Evolutionary conservation across 2,113 vertebrate genomes (phyloP).

Genomic region (Spermophilus dauricus): DNA sequence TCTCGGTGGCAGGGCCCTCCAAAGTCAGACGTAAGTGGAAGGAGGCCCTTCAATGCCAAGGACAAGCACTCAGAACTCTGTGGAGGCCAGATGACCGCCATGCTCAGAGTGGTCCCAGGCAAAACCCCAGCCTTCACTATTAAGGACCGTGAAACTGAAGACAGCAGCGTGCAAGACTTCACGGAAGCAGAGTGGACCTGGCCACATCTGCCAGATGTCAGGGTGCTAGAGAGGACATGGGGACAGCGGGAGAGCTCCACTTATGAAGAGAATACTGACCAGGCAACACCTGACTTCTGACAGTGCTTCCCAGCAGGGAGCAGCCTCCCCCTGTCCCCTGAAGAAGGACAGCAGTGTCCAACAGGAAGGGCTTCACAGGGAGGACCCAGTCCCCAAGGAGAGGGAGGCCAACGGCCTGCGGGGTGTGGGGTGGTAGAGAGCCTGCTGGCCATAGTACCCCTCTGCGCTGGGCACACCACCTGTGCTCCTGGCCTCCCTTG

Average conservation of each 20-base stretch:
- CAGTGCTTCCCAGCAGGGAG: fast-evolving
- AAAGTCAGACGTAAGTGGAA: not conserved
- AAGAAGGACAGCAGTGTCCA: no score
- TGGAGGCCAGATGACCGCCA: not conserved
- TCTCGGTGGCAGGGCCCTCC: not conserved
- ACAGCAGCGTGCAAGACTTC: fast-evolving
- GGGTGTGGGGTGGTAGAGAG: fast-evolving
- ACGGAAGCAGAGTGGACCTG: no score
- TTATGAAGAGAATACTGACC: not conserved
- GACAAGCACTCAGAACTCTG: not conserved
- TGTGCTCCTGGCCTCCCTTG: fast-evolving
- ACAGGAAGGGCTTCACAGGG: fast-evolving
- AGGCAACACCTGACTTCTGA: no score
- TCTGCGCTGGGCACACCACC: not conserved
- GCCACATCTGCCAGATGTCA: not conserved
- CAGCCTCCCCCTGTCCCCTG: no score
- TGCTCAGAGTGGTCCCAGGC: not conserved
- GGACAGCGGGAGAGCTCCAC: not conserved
- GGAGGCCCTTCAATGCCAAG: not conserved
- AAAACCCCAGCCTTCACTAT: not conserved
- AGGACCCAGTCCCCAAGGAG: no score
- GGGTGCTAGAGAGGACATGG: no score
- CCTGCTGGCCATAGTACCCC: fast-evolving
- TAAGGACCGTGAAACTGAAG: not conserved
- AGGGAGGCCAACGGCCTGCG: fast-evolving